phyloP scores from a whole-genome alignment of 2,113 vertebrate genomes.

The Columba livia region DNA sequence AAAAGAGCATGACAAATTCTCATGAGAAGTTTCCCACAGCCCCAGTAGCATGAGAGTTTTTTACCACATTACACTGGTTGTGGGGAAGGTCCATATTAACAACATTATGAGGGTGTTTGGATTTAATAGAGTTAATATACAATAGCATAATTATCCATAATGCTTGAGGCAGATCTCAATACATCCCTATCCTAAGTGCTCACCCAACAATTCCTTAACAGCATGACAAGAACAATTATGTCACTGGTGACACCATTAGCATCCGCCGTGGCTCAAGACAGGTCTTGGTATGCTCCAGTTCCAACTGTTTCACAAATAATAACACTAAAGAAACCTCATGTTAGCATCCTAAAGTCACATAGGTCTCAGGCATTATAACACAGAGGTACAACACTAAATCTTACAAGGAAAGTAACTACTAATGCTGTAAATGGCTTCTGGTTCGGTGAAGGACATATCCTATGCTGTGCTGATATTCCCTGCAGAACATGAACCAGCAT shows the following conservation, averaged over 20 bases:
- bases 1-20: not conserved
- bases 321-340: not conserved
- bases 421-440: not conserved
- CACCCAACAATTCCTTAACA: not conserved
- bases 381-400: not conserved
- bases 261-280: not conserved
- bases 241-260: not conserved
- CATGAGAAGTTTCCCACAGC: not conserved
- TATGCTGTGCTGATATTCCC: not conserved
- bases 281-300: not conserved
- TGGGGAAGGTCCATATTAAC: not conserved
- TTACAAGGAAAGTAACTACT: not conserved
- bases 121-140: not conserved
- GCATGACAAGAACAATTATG: not conserved
- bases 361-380: not conserved
- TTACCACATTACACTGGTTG: not conserved
- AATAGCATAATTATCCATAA: not conserved
- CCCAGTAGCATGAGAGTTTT: not conserved
- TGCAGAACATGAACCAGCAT: not conserved
- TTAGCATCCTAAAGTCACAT: not conserved
- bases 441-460: not conserved
- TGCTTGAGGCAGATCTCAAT: not conserved
- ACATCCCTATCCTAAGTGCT: not conserved
- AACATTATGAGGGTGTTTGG: not conserved
- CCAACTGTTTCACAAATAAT: not conserved